Evolutionary conservation across 2,888 invertebrate genomes (phyloP).

Genomic region (Dugesia japonica): DNA sequence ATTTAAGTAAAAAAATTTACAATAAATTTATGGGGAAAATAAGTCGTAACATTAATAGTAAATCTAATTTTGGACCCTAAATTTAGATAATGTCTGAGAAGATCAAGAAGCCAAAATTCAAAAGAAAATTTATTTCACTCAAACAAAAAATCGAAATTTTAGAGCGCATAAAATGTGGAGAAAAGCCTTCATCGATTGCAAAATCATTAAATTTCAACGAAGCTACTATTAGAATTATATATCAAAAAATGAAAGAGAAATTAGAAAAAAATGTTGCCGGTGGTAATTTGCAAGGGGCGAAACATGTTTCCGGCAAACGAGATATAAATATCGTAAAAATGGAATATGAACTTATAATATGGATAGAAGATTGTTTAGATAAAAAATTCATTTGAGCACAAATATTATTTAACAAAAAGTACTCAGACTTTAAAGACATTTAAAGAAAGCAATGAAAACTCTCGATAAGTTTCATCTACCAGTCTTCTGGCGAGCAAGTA

Average conservation of each 20-base stretch:
- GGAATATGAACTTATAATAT: neutral
- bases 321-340: neutral
- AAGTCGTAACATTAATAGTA: too few species aligned
- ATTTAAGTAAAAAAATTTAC: too few species aligned
- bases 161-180: neutral
- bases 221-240: neutral
- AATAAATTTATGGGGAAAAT: too few species aligned
- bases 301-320: neutral
- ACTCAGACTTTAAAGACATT: neutral
- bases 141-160: neutral
- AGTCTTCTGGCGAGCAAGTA: too few species aligned
- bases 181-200: slow-evolving; percentile 7
- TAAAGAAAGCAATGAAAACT: too few species aligned
- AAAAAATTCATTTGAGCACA: slow-evolving; percentile 6
- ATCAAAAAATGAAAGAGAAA: neutral
- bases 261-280: slow-evolving; percentile 10
- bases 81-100: too few species aligned
- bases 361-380: slow-evolving; percentile 16
- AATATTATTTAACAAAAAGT: slow-evolving; percentile 13
- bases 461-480: too few species aligned
- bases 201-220: slow-evolving; percentile 6
- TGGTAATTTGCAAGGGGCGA: neutral
- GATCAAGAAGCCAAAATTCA: neutral
- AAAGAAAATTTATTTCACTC: slow-evolving; percentile 9
- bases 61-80: too few species aligned